Conservation (phyloP, 2,797 vertebrate species). For the Chloroceryle inda region DNA sequence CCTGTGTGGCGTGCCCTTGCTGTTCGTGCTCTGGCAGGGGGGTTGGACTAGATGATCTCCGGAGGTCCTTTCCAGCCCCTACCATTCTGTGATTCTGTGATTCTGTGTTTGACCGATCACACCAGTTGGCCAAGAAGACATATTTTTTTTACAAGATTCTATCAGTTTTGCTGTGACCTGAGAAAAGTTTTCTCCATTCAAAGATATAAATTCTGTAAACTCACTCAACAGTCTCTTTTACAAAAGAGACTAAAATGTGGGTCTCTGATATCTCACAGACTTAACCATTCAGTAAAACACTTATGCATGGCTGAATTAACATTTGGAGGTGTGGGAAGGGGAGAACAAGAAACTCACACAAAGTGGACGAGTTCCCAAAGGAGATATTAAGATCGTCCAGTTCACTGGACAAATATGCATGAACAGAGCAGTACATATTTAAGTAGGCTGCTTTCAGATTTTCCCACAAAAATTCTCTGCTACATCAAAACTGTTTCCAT, state of each 20-base stretch:
- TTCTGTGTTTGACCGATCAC: background rate
- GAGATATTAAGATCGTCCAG: background rate
- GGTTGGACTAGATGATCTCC: too few species aligned
- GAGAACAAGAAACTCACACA: background rate
- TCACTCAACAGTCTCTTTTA: background rate
- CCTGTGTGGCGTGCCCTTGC: too few species aligned
- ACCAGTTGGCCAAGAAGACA: too few species aligned
- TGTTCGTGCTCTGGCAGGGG: too few species aligned
- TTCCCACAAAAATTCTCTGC: background rate
- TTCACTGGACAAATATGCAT: fast-evolving
- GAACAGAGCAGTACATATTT: background rate
- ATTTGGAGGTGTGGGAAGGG: background rate
- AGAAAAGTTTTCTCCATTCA: background rate
- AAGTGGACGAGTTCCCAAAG: background rate
- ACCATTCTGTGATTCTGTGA: too few species aligned
- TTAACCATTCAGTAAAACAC: background rate
- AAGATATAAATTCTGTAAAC: background rate
- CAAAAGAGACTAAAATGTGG: background rate
- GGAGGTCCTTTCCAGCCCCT: too few species aligned
- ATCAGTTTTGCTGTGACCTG: background rate
- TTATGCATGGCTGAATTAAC: background rate
- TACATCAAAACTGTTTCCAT: background rate
- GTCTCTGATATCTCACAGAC: background rate
- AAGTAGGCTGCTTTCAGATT: background rate
- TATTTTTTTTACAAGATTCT: background rate